phyloP scores from a whole-genome alignment of 2,888 invertebrate genomes.

The Pegoplata infirma region DNA sequence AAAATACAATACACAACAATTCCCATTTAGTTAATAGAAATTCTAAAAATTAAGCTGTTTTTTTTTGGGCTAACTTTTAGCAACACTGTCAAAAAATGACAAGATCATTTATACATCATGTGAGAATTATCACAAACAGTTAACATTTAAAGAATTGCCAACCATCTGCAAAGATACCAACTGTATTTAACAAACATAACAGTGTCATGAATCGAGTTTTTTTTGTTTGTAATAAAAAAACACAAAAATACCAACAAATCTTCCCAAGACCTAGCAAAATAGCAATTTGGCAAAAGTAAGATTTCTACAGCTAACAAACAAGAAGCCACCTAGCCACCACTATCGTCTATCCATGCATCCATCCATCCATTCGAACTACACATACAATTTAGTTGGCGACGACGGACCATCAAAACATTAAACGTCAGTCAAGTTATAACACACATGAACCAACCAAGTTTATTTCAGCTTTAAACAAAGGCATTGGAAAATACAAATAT shows the following conservation, averaged over 20 bases:
- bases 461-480: conserved; percentile 48
- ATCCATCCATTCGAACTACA: conserved; percentile 31
- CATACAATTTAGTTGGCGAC: conserved; percentile 67
- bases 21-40: too few species aligned
- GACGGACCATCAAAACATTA: conserved; percentile 57
- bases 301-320: conserved; percentile 17
- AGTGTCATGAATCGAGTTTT: too few species aligned
- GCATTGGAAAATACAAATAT: conserved; percentile 46
- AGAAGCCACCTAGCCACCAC: conserved; percentile 33
- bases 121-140: background rate
- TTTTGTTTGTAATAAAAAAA: background rate
- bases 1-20: too few species aligned
- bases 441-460: conserved; percentile 54
- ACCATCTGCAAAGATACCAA: background rate
- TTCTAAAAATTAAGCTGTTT: too few species aligned
- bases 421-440: conserved; percentile 55
- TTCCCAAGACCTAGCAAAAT: background rate
- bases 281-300: background rate
- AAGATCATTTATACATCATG: background rate
- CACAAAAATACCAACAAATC: too few species aligned
- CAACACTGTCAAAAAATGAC: background rate
- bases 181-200: background rate
- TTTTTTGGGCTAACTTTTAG: background rate
- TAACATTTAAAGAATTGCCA: conserved; percentile 6
- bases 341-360: conserved; percentile 44